A percentile compares a stretch with the other conserved stretches of the same genome.
These are phyloP conservation scores for Trinectes maculatus DNA, from an alignment of 2,113 vertebrate species.

Conservation along the genomic window DNA sequence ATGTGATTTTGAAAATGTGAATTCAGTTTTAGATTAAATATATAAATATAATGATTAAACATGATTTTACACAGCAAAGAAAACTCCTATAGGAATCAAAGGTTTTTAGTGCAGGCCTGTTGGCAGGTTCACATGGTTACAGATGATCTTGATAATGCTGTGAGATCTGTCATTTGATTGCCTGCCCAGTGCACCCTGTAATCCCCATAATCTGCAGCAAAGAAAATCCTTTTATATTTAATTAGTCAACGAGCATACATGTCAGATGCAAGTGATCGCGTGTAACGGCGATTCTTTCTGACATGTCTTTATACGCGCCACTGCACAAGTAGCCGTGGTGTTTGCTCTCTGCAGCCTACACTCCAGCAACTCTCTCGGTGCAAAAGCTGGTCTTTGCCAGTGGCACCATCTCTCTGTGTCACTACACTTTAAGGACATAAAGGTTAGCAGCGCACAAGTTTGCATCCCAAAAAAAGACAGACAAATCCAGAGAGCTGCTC, in stretches of 20 bases:
- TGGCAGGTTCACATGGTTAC: slow-evolving; percentile 26
- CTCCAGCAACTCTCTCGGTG: slow-evolving; percentile 52
- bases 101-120: slow-evolving; percentile 2
- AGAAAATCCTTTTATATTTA: slow-evolving; percentile 50
- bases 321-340: slow-evolving; percentile 56
- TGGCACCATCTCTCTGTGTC: slow-evolving; percentile 68
- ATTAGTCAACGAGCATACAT: slow-evolving; percentile 51
- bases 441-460: slow-evolving; percentile 62
- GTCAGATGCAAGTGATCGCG: slow-evolving; percentile 42
- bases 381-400: slow-evolving; percentile 73
- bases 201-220: slow-evolving; percentile 47
- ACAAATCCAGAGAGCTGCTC: slow-evolving; percentile 32
- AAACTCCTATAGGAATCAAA: background rate
- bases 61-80: slow-evolving; percentile 3
- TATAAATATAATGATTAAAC: no score
- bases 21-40: background rate
- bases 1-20: background rate
- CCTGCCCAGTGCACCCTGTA: slow-evolving; percentile 36
- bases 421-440: slow-evolving; percentile 67
- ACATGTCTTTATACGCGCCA: slow-evolving; percentile 70
- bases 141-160: slow-evolving; percentile 19
- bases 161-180: slow-evolving; percentile 42
- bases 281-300: slow-evolving; percentile 59
- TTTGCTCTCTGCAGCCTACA: slow-evolving; percentile 52
- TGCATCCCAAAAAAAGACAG: slow-evolving; percentile 37